A percentile compares a stretch with the other conserved stretches of the same genome.
Evolutionary conservation across 2,797 vertebrate genomes (phyloP).

Genomic region (Enteromius viviparus): DNA sequence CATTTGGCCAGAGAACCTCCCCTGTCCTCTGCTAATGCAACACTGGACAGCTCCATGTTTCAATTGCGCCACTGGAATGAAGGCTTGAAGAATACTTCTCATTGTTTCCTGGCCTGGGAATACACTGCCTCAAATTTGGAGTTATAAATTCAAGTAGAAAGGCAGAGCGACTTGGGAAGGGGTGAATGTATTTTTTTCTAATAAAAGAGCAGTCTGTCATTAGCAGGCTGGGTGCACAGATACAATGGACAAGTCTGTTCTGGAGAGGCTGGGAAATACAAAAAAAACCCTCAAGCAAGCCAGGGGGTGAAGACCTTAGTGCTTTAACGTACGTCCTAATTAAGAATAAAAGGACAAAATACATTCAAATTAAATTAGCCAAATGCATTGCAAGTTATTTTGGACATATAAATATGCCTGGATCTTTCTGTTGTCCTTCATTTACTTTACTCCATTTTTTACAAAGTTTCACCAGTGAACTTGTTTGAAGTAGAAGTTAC

Average conservation of each 20-base stretch:
- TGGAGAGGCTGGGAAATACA: slow-evolving; percentile 32
- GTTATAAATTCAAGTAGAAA: slow-evolving; percentile 56
- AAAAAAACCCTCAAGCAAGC: slow-evolving; percentile 12
- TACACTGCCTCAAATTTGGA: slow-evolving; percentile 52
- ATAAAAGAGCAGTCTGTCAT: slow-evolving; percentile 50
- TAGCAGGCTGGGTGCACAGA: slow-evolving; percentile 46
- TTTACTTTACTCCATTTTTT: neutral
- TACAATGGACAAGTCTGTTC: slow-evolving; percentile 55
- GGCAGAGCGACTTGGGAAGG: slow-evolving; percentile 41
- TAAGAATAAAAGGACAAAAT: slow-evolving; percentile 24
- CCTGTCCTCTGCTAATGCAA: slow-evolving; percentile 18
- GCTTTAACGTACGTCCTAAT: slow-evolving; percentile 33
- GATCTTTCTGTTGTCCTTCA: neutral
- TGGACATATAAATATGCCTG: neutral
- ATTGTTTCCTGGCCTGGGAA: slow-evolving; percentile 77
- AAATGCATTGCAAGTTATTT: neutral
- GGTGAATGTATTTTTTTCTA: slow-evolving; percentile 39
- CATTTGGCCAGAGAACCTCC: slow-evolving; percentile 55
- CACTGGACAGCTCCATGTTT: slow-evolving; percentile 38
- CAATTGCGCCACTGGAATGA: slow-evolving; percentile 55
- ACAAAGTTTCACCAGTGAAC: neutral
- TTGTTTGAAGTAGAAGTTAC: neutral
- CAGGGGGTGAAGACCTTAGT: slow-evolving; percentile 39
- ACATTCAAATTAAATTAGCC: neutral
- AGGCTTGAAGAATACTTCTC: slow-evolving; percentile 64